Base-by-base conservation (phyloP, 2,113 vertebrate species). In the Eidolon helvum region DNA sequence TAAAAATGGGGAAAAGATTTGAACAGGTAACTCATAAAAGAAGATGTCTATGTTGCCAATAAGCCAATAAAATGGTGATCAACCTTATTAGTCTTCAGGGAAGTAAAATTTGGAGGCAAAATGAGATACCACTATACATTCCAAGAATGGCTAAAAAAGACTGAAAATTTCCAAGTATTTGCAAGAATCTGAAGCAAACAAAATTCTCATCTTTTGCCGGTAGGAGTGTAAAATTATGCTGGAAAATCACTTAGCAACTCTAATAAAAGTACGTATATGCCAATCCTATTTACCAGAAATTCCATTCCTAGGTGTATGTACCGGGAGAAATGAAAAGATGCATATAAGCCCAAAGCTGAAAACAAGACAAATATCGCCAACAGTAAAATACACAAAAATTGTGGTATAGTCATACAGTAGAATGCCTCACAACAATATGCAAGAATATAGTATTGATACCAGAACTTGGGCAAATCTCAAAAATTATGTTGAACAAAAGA, bases 71-170 rank as follows among this genome's bases (percentile, higher is more conserved):
- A 84, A 92, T 85, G 35, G 12, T 33, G 14, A 33, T 71, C 71
- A 59, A 21, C 22, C 16, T 88, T 18, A 33, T 57, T 75, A 33
- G 24, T 68, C 65, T 1, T 15, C 28, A 18, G 72, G 57, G 72
- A 95, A 93, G 86, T 18, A 16, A 65, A 79, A 78, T 45, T 89
- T 38, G 80, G 50, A 87, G 82, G 21, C 88, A 66, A 91, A 80
- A 78, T 66, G 19, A 90, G 33, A 93, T 38, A 59, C 7, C n/a
- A 35, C 15, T n/a, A 53, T 43, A 69, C 4, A 50, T 18, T 69
- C 28, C 11, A 71, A 63, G 61, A 65, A 77, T 55, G 24, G 22
- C 19, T 68, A 61, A 80, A 80, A 72, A 72, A 74, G 66, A 43
- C 33, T 12, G 4, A 71, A 95, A 83, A 86, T 43, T 43, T 48